Evolutionary conservation across 2,888 invertebrate species (phyloP).

Genomic region (Tuberolachnus salignus): DNA sequence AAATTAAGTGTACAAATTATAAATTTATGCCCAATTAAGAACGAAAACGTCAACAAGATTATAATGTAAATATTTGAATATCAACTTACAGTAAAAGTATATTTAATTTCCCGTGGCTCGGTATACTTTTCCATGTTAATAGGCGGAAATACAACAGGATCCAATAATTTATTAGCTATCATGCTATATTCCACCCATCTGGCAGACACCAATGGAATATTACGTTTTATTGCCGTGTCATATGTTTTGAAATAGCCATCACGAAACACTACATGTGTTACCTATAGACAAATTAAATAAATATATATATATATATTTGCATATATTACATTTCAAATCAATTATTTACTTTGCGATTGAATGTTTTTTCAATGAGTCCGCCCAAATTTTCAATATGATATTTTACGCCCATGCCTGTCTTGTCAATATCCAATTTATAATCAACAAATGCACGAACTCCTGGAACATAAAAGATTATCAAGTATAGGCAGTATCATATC

Average conservation of each 20-base stretch:
- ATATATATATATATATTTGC: not conserved
- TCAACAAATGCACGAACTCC: too few species aligned
- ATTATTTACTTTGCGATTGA: conserved; percentile 11
- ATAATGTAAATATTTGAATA: too few species aligned
- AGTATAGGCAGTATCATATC: too few species aligned
- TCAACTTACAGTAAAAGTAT: too few species aligned
- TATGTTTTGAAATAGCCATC: not conserved
- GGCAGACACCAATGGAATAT: not conserved
- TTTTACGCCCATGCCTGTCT: not conserved
- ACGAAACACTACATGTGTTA: conserved; percentile 21
- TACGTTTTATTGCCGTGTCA: not conserved
- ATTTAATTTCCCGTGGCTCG: too few species aligned
- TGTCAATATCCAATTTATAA: not conserved
- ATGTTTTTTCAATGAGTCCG: conserved; percentile 7
- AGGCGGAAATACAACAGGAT: conserved; percentile 3
- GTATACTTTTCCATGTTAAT: not conserved
- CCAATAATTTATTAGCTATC: not conserved
- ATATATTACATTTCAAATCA: not conserved
- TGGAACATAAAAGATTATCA: too few species aligned
- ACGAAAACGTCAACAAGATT: too few species aligned
- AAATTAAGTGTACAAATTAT: too few species aligned
- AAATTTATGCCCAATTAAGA: too few species aligned
- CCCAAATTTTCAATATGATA: not conserved
- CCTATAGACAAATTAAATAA: not conserved
- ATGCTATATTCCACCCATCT: conserved; percentile 2